Conservation (phyloP, 2,888 invertebrate genomes). For the Herminia tarsipennalis region DNA sequence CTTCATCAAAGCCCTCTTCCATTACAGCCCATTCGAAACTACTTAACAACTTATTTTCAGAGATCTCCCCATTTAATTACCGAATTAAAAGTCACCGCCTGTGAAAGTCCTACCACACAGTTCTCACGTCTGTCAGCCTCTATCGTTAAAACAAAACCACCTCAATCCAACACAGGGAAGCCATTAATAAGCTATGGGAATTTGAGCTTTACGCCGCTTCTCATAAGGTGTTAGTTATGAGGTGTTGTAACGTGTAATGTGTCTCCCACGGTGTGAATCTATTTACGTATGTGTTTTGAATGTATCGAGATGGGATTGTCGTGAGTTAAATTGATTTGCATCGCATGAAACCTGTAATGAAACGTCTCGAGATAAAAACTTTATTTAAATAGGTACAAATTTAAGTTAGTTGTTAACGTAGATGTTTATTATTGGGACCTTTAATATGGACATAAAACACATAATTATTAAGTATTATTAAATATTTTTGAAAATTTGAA, state of each 20-base stretch:
- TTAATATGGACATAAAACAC: too few species aligned
- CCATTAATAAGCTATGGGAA: slow-evolving; percentile 16
- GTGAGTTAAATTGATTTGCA: slow-evolving; percentile 7
- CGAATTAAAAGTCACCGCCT: slow-evolving; percentile 55
- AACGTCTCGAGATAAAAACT: too few species aligned
- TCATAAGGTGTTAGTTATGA: slow-evolving; percentile 37
- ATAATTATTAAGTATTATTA: too few species aligned
- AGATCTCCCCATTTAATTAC: slow-evolving; percentile 46
- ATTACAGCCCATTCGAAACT: slow-evolving; percentile 43
- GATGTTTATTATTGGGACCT: too few species aligned
- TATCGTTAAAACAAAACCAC: slow-evolving; percentile 70
- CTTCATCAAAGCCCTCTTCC: slow-evolving; percentile 33
- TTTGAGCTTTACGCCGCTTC: slow-evolving; percentile 40
- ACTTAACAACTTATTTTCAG: slow-evolving; percentile 47
- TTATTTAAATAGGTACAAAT: neutral
- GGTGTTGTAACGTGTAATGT: slow-evolving; percentile 33
- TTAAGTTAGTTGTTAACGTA: too few species aligned
- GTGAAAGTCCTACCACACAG: slow-evolving; percentile 68
- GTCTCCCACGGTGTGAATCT: slow-evolving; percentile 69
- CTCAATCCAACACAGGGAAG: slow-evolving; percentile 48
- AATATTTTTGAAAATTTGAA: too few species aligned
- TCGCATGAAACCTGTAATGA: too few species aligned
- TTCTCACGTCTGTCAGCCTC: slow-evolving; percentile 80
- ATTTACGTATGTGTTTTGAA: slow-evolving; percentile 55
- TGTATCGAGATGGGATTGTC: slow-evolving; percentile 35